Evolutionary conservation across 1,140 invertebrate species (phyloP).

Genomic region (Papilio xuthus): DNA sequence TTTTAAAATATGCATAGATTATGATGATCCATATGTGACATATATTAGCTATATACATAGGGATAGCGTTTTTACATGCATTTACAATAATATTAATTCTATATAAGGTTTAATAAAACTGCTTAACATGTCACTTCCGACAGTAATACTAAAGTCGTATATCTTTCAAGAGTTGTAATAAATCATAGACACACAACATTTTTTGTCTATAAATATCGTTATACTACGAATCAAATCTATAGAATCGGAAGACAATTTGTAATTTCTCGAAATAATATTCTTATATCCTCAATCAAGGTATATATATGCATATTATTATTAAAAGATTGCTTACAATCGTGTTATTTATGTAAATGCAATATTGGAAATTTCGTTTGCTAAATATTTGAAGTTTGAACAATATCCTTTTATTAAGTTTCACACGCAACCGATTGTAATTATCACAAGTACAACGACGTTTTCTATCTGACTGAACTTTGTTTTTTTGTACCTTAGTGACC

Average conservation of each 20-base stretch:
- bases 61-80: background rate
- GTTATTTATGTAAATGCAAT: no score
- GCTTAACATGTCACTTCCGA: background rate
- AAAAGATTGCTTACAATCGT: no score
- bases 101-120: background rate
- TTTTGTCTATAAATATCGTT: no score
- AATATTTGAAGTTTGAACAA: no score
- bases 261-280: no score
- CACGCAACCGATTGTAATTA: background rate
- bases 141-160: background rate
- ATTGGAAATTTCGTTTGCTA: no score
- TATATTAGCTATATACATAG: background rate
- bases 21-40: background rate
- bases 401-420: background rate
- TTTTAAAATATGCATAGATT: background rate
- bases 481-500: no score
- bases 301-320: background rate
- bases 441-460: no score
- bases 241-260: no score
- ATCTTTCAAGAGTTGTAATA: background rate
- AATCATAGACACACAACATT: background rate
- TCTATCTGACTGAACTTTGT: background rate
- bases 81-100: background rate
- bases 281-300: background rate
- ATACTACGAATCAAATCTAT: no score